Evolutionary conservation across 2,113 vertebrate genomes (phyloP), one percentile per base, ranked within the genome.

Genomic region (Cyphomyrus plagiostoma): DNA sequence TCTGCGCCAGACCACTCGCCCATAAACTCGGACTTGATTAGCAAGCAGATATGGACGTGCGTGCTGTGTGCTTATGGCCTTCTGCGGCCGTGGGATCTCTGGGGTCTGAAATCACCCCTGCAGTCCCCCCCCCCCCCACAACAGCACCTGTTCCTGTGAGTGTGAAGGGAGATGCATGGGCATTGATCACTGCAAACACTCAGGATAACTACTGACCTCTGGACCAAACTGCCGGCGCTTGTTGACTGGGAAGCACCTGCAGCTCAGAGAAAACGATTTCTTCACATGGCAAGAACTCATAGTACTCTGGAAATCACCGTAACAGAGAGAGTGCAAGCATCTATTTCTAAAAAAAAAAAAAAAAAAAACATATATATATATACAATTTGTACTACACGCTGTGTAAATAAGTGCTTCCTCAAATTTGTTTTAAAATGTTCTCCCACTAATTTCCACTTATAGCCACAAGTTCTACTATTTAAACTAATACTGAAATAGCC

Each of bases 141-240:
- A 6, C 70, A 56, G 49, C 46, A 89, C n/a, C 88, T 89, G 70
- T 74, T 89, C 49, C 74, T 83, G 74, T 26, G 13, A 35, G 8
- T 4, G 26, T 45, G 66, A 70, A 52, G 70, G 48, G 46, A 53
- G 8, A 82, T 30, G 50, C 35, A 13, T 48, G 30, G 46, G 56
- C 26, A 21, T n/a, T 26, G 30, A 21, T 88, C 50, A 2, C 19
- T 15, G 39, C 26, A 21, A 2, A 46, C 86, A 87, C 49, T 10
- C 62, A 89, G 17, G 15, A 42, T 30, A 23, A 10, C 74, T 42
- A 80, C 74, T 80, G 74, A 56, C 50, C 26, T 15, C 26, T 4
- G 23, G 11, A 52, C 9, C 80, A 46, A 83, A 83, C 35, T 46
- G 45, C 48, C 5, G 46, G 23, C 23, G 21, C 45, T 52, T 11